These are phyloP conservation scores for Acanthisitta chloris DNA, from an alignment of 2,113 vertebrate genomes.

Conservation along the genomic window DNA sequence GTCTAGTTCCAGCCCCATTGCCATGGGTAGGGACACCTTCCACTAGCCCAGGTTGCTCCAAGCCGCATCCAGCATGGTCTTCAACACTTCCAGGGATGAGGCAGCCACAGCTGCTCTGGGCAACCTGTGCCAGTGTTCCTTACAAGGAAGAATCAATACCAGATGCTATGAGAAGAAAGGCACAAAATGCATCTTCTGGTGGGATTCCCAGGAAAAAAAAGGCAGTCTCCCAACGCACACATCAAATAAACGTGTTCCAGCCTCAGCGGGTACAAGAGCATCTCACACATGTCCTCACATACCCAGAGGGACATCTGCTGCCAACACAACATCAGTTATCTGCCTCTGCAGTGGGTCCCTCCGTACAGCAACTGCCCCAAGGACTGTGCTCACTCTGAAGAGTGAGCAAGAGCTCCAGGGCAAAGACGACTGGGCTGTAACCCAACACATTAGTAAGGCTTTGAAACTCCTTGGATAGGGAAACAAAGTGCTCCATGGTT, in stretches of 20 bases:
- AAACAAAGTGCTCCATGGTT: neutral
- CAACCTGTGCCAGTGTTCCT: neutral
- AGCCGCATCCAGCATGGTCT: neutral
- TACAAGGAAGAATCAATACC: neutral
- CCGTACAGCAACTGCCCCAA: neutral
- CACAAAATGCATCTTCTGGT: neutral
- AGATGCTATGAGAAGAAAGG: neutral
- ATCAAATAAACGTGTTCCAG: neutral
- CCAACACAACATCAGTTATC: neutral
- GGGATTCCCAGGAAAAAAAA: neutral
- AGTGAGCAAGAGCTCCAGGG: neutral
- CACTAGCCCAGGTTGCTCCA: neutral
- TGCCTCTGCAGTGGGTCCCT: neutral
- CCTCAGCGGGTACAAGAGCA: neutral
- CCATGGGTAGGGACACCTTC: neutral
- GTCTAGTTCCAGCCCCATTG: neutral
- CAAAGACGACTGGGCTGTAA: neutral
- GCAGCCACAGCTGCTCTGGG: neutral
- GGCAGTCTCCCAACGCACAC: neutral
- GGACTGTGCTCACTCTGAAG: fast-evolving
- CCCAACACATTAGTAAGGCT: neutral
- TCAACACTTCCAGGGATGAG: neutral
- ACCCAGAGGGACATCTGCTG: neutral
- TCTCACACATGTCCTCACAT: neutral
- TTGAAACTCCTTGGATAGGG: constrained; percentile 5